Conservation (phyloP, 2,888 invertebrate species). For the Dasysyrphus albostriatus region DNA sequence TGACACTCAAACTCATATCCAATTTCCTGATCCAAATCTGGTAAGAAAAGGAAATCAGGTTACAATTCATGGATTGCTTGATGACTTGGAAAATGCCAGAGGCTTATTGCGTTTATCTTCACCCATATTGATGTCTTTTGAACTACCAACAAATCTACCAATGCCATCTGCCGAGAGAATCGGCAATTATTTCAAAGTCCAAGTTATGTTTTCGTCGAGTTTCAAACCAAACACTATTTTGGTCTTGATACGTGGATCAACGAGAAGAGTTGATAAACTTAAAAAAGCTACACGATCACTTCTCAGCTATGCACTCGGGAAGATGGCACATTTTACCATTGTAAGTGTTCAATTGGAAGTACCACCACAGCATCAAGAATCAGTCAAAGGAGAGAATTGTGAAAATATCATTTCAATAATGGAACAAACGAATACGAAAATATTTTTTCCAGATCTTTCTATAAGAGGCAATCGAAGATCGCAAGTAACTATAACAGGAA, state of each 20-base stretch:
- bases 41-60: conserved; percentile 99
- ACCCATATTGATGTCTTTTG: conserved; percentile 96
- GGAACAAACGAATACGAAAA: conserved; percentile 93
- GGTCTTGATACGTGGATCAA: conserved; percentile 95
- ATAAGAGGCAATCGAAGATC: conserved; percentile 86
- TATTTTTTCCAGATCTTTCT: conserved; percentile 92
- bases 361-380: conserved; percentile 95
- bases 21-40: conserved; percentile 98
- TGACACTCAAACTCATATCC: conserved; percentile 98
- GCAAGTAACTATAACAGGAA: conserved; percentile 95
- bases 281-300: conserved; percentile 94
- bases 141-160: conserved; percentile 92
- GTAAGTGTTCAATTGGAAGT: conserved; percentile 88
- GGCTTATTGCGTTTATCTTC: conserved; percentile 93
- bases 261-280: conserved; percentile 94
- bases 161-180: conserved; percentile 92
- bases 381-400: conserved; percentile 93
- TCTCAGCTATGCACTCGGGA: conserved; percentile 90
- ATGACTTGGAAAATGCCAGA: conserved; percentile 94
- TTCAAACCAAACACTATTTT: conserved; percentile 92
- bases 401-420: conserved; percentile 93
- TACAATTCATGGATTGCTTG: conserved; percentile 96
- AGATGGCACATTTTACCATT: conserved; percentile 86
- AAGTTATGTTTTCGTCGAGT: conserved; percentile 92
- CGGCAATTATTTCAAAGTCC: conserved; percentile 94